phyloP scores from a whole-genome alignment of 92 coral and sea anemone species.

The Zoanthus sociatus region DNA sequence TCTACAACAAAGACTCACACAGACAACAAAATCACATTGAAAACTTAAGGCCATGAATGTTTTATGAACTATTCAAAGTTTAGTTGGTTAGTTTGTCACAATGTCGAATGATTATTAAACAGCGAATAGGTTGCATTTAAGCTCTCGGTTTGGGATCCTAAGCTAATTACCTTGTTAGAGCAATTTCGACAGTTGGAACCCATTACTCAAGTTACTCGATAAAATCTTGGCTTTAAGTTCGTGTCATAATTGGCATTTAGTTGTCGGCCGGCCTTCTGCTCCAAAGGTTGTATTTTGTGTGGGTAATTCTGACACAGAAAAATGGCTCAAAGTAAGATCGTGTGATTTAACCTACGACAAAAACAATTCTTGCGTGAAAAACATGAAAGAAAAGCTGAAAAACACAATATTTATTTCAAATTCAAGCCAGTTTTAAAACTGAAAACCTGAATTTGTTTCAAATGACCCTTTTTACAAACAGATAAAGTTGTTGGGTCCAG shows the following conservation, averaged over 20 bases:
- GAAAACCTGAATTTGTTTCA: no score
- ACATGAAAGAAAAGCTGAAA: no score
- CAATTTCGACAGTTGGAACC: conserved; percentile 11
- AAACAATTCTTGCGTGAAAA: no score
- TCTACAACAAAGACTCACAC: background rate
- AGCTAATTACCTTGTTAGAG: conserved; percentile 2
- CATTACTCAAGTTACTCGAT: conserved; percentile 30
- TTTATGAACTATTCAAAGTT: conserved; percentile 13
- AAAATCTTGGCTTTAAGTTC: conserved; percentile 21
- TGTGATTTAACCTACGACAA: no score
- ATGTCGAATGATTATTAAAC: background rate
- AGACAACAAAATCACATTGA: background rate
- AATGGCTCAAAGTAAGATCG: background rate
- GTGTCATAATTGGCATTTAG: background rate
- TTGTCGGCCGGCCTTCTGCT: background rate
- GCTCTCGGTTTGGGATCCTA: background rate
- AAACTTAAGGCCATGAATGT: conserved; percentile 11
- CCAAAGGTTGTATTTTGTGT: no score
- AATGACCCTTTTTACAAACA: no score
- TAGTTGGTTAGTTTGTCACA: background rate
- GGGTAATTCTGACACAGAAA: background rate
- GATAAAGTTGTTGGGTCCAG: no score
- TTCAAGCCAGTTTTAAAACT: no score
- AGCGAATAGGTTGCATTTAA: background rate
- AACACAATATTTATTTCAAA: no score